Evolutionary conservation across 1,140 invertebrate genomes (phyloP).

Genomic region (Ylistrum balloti): DNA sequence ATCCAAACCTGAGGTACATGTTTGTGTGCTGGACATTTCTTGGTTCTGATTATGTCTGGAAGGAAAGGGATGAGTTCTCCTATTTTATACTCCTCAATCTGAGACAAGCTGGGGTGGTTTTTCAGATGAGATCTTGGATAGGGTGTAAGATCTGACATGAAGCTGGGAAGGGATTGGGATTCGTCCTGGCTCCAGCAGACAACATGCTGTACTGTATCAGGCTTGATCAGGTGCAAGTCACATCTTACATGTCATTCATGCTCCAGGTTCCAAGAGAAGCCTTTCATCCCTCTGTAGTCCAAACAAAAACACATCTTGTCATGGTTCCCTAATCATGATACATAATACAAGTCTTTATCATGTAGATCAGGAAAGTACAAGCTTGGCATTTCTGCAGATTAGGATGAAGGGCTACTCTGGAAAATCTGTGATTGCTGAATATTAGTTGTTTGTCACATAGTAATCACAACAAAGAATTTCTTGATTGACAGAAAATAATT

Average conservation of each 20-base stretch:
- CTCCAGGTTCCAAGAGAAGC: constrained; percentile 5
- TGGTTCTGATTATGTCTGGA: not conserved
- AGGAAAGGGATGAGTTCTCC: not conserved
- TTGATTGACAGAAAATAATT: not conserved
- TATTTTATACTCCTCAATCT: not conserved
- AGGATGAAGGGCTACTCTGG: not conserved
- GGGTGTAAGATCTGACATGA: not conserved
- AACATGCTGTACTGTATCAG: not conserved
- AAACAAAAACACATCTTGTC: not conserved
- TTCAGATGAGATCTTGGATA: not conserved
- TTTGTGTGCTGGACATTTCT: not conserved
- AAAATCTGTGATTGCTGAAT: not conserved
- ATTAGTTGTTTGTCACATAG: not conserved
- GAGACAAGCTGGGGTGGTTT: constrained; percentile 27
- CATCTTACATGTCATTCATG: not conserved
- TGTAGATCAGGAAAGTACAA: not conserved
- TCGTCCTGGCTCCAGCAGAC: not conserved
- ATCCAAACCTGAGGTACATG: not conserved
- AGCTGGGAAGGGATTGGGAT: not conserved
- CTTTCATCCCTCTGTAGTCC: not conserved
- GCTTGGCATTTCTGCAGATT: not conserved
- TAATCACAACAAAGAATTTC: not conserved
- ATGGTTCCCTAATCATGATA: not conserved
- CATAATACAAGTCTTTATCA: not conserved
- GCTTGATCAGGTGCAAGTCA: constrained; percentile 30